Base-by-base conservation (phyloP, 2,797 vertebrate genomes). In the Ataeniobius toweri region DNA sequence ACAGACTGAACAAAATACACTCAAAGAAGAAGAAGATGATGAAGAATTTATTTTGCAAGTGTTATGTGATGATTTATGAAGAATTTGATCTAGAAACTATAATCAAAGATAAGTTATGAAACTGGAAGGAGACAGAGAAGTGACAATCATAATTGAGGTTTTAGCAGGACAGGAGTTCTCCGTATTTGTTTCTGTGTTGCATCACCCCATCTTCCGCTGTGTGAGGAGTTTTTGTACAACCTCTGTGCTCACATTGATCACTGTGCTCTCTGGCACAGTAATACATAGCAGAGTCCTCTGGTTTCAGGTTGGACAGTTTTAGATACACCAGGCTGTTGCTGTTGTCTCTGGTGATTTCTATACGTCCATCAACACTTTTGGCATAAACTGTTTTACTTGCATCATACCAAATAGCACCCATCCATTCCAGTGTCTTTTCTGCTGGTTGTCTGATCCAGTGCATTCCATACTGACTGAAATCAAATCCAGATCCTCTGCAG, bases 321-420 rank as follows among this genome's bases (percentile, higher is more conserved):
- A 86, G 74, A 75, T 77, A 28, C 20, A 58, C 53, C 67, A 79
- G 58, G 55, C 74, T 84, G 68, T 83, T 80, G 61, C 55, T 86
- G 39, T 86, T 75, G 13, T 82, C 73, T 82, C 69, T 86, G 36
- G 39, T 80, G 56, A 80, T 76, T 77, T 81, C 74, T 56, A 36
- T 26, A 10, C 56, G 14, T 56, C 75, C 80, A 65, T 78, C n/a
- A 20, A 58, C 24, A 59, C 76, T 81, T 26, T 61, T 79, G 0
- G 56, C 31, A 31, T 44, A 71, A 24, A 0, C 0, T 3, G 31
- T 14, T 1, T 22, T 39, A 3, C n/a, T n/a, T 39, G 10, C n/a
- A 73, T 55, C 14, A 24, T 6, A 1, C 0, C 1, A 55, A 26
- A 56, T 28, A 7, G 0, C 8, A 6, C 31, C 51, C 2, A 41